Conservation (phyloP, 1,140 invertebrate species). For the Gryllus bimaculatus region DNA sequence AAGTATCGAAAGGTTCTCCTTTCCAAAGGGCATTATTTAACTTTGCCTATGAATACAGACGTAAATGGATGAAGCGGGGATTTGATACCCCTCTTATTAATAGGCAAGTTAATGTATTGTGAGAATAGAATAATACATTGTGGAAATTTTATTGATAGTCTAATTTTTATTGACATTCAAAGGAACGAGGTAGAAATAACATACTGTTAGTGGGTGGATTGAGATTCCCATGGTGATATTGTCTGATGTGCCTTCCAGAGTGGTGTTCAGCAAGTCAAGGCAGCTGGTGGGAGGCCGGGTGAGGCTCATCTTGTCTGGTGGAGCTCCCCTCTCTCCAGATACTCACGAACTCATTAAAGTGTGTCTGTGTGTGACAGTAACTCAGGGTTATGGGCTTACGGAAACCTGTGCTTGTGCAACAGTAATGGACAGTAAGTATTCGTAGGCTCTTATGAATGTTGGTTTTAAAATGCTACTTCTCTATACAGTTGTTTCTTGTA, state of each 20-base stretch:
- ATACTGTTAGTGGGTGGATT: background rate
- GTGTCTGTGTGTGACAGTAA: slow-evolving; percentile 81
- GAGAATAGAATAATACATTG: no score
- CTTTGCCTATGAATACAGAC: slow-evolving; percentile 87
- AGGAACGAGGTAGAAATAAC: background rate
- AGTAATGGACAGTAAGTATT: slow-evolving; percentile 66
- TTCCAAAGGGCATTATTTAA: slow-evolving; percentile 74
- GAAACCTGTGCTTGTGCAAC: slow-evolving; percentile 92
- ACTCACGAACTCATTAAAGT: slow-evolving; percentile 92
- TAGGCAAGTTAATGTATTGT: slow-evolving; percentile 24
- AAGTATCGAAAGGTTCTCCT: slow-evolving; percentile 66
- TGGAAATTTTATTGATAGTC: no score
- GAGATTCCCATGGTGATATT: background rate
- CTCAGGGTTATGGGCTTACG: slow-evolving; percentile 94
- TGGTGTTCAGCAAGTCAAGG: slow-evolving; percentile 70
- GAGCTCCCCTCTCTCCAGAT: slow-evolving; percentile 90
- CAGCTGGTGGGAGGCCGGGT: slow-evolving; percentile 78
- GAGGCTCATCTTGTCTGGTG: slow-evolving; percentile 79
- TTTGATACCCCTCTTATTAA: slow-evolving; percentile 78
- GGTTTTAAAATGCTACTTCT: background rate
- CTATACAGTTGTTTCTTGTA: slow-evolving; percentile 28
- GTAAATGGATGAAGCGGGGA: slow-evolving; percentile 70
- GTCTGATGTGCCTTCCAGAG: slow-evolving; percentile 34
- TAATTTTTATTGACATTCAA: no score
- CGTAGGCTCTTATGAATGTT: background rate